These are phyloP conservation scores for Calameuta filiformis DNA, from an alignment of 2,888 invertebrate species.

Conservation along the genomic window DNA sequence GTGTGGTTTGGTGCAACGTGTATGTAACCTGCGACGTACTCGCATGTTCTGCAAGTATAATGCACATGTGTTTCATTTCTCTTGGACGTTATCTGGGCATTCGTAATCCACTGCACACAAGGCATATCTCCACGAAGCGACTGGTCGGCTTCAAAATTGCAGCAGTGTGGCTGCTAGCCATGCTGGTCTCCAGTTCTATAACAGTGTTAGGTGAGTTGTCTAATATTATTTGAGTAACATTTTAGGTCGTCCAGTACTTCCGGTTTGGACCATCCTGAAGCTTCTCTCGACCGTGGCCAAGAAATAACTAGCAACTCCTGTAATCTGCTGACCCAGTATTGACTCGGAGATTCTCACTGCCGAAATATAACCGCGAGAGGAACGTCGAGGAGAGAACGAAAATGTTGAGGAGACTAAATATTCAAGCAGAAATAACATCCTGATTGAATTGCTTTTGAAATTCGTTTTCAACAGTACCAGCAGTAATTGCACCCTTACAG, in stretches of 20 bases:
- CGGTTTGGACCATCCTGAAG: neutral
- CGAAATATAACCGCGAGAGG: too few relatives aligned
- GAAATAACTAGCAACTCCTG: neutral
- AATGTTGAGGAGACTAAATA: too few relatives aligned
- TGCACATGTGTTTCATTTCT: conserved; percentile 95
- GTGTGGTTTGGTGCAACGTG: conserved; percentile 92
- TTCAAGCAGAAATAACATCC: too few relatives aligned
- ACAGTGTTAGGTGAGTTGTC: conserved; percentile 79
- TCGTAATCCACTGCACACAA: conserved; percentile 86
- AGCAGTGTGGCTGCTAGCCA: conserved; percentile 91
- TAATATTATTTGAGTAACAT: neutral
- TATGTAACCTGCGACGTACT: conserved; percentile 96
- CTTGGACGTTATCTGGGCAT: conserved; percentile 90
- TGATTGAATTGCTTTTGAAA: too few relatives aligned
- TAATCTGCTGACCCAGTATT: neutral
- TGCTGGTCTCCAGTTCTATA: conserved; percentile 88
- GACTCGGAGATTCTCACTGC: neutral
- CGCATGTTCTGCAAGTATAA: conserved; percentile 94
- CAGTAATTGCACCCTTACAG: too few relatives aligned
- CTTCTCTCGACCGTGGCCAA: neutral
- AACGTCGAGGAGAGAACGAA: too few relatives aligned
- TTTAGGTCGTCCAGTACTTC: neutral
- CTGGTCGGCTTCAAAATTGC: conserved; percentile 89
- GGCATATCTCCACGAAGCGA: conserved; percentile 85
- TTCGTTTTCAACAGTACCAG: too few relatives aligned